phyloP scores from a whole-genome alignment of 2,797 vertebrate species.

The Melanotaenia nigrans region DNA sequence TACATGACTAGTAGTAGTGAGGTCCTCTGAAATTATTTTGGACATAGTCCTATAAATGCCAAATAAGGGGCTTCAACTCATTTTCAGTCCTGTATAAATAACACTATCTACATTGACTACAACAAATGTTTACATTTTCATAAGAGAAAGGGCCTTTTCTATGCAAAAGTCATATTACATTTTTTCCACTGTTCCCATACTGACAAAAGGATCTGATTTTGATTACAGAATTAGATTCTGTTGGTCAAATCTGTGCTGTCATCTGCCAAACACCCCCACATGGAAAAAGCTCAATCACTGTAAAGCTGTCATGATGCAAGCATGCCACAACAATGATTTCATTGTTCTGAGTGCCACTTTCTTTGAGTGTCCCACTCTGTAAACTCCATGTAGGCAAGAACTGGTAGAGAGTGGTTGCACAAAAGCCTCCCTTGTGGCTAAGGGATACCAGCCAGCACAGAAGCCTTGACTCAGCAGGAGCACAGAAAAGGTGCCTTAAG shows the following conservation, averaged over 20 bases:
- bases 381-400: constrained; percentile 69
- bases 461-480: constrained; percentile 52
- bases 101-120: constrained; percentile 5
- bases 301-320: constrained; percentile 66
- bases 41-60: neutral
- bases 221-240: constrained; percentile 47
- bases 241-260: constrained; percentile 57
- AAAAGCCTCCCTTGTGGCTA: constrained; percentile 69
- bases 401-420: constrained; percentile 61
- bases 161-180: neutral
- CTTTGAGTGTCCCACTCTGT: constrained; percentile 68
- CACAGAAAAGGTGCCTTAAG: constrained; percentile 42
- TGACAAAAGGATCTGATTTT: constrained; percentile 41
- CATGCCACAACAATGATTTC: constrained; percentile 75
- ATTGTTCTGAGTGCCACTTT: constrained; percentile 77
- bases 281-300: constrained; percentile 56
- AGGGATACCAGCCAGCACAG: constrained; percentile 57
- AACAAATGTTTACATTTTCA: constrained; percentile 12
- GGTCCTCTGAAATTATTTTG: neutral
- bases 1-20: constrained; percentile 12
- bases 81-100: neutral
- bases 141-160: neutral
- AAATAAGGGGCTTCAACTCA: constrained; percentile 7
- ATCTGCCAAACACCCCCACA: constrained; percentile 65
- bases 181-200: constrained; percentile 28